Evolutionary conservation across 2,888 invertebrate species (phyloP).

Genomic region (Eristalis pertinax): DNA sequence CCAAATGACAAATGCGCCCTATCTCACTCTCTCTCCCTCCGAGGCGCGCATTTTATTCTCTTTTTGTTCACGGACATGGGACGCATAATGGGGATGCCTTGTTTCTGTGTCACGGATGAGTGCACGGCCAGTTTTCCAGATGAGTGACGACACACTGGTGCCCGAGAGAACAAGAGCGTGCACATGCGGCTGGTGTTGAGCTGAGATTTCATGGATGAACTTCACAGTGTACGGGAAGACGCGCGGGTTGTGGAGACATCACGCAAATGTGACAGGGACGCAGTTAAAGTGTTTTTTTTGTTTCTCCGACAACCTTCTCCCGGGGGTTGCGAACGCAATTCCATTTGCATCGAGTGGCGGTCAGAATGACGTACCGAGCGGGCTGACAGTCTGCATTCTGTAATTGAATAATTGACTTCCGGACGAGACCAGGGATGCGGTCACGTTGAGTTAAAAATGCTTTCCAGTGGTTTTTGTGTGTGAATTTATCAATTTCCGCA

Average conservation of each 20-base stretch:
- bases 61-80: constrained; percentile 16
- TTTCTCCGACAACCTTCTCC: neutral
- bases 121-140: constrained; percentile 65
- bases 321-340: constrained; percentile 32
- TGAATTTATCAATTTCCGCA: constrained; percentile 14
- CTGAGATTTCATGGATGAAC: constrained; percentile 63
- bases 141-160: constrained; percentile 61
- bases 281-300: constrained; percentile 47
- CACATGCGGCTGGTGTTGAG: constrained; percentile 32
- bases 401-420: constrained; percentile 71
- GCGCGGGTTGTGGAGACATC: constrained; percentile 36
- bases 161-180: neutral
- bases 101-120: constrained; percentile 66
- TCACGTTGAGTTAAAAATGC: constrained; percentile 28
- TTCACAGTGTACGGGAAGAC: constrained; percentile 34
- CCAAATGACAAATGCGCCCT: constrained; percentile 66
- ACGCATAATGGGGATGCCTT: constrained; percentile 57
- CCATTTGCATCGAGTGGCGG: constrained; percentile 46
- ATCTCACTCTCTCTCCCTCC: neutral
- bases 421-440: constrained; percentile 35
- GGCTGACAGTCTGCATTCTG: constrained; percentile 3
- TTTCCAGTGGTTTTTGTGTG: constrained; percentile 29
- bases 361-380: constrained; percentile 45
- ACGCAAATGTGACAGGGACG: constrained; percentile 64
- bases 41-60: neutral